Evolutionary conservation across 2,888 invertebrate genomes (phyloP).

Genomic region (Cerceris rybyensis): DNA sequence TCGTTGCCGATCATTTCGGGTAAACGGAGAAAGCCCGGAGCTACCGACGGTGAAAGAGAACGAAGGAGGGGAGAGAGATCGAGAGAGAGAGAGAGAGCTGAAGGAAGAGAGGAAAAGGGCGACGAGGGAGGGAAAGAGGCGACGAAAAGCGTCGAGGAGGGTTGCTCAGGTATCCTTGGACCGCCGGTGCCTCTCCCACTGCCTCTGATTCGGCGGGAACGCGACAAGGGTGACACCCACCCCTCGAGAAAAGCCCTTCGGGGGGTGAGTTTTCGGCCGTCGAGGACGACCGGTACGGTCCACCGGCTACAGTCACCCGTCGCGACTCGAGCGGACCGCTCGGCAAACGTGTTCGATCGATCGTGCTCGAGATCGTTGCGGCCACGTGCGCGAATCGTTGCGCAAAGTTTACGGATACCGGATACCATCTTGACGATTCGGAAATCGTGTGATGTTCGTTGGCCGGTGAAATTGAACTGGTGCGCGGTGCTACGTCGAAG

Average conservation of each 20-base stretch:
- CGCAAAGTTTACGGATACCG: too few relatives aligned
- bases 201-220: constrained; percentile 52
- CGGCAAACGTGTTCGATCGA: constrained; percentile 6
- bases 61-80: neutral
- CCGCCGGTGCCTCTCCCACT: constrained; percentile 61
- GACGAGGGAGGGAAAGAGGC: constrained; percentile 2
- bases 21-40: too few relatives aligned
- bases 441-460: constrained; percentile 52
- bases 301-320: constrained; percentile 51
- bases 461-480: constrained; percentile 57
- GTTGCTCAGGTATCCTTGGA: constrained; percentile 64
- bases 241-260: constrained; percentile 59
- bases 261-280: constrained; percentile 62
- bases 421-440: neutral
- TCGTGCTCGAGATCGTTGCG: neutral
- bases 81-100: neutral
- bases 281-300: constrained; percentile 24
- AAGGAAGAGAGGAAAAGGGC: neutral
- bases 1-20: too few relatives aligned
- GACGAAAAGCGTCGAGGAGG: constrained; percentile 38
- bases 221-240: constrained; percentile 68
- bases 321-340: constrained; percentile 26
- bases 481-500: constrained; percentile 43
- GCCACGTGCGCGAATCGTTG: too few relatives aligned
- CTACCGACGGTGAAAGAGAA: too few relatives aligned